phyloP scores from a whole-genome alignment of 2,888 invertebrate species.

The Busseola fusca region DNA sequence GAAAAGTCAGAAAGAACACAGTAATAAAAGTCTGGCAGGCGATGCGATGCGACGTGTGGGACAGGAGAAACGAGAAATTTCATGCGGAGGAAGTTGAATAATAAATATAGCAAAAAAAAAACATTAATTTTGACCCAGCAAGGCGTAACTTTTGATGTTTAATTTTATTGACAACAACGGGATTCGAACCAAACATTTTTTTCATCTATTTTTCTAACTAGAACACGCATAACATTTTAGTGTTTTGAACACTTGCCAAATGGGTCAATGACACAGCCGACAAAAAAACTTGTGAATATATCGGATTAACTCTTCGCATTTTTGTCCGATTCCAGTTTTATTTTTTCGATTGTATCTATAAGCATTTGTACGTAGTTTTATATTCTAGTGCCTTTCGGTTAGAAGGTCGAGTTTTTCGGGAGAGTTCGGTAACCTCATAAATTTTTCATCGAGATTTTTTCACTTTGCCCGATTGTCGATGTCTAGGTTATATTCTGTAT shows the following conservation, averaged over 20 bases:
- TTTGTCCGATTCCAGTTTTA: slow-evolving; percentile 38
- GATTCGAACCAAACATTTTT: slow-evolving; percentile 42
- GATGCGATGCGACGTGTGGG: background rate
- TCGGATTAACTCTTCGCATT: slow-evolving; percentile 57
- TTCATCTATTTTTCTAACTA: slow-evolving; percentile 63
- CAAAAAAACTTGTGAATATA: slow-evolving; percentile 66
- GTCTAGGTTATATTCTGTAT: slow-evolving; percentile 14
- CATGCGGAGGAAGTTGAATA: background rate
- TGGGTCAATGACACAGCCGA: slow-evolving; percentile 76
- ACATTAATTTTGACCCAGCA: background rate
- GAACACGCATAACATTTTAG: slow-evolving; percentile 67
- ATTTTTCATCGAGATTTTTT: slow-evolving; percentile 37
- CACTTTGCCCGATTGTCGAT: slow-evolving; percentile 15
- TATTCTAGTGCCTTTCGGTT: slow-evolving; percentile 31
- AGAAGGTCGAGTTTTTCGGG: slow-evolving; percentile 25
- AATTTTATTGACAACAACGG: slow-evolving; percentile 45
- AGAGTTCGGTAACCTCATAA: slow-evolving; percentile 34
- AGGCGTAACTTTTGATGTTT: slow-evolving; percentile 22
- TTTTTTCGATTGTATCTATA: slow-evolving; percentile 26
- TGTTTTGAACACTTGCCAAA: slow-evolving; percentile 76
- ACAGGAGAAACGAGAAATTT: background rate
- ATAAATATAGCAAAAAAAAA: too few species aligned
- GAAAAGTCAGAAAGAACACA: background rate
- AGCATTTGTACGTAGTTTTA: slow-evolving; percentile 30
- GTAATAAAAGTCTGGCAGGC: background rate